Evolutionary conservation across 2,113 vertebrate species (phyloP), one percentile per base, ranked within the genome.

Genomic region (Proterorhinus semilunaris): DNA sequence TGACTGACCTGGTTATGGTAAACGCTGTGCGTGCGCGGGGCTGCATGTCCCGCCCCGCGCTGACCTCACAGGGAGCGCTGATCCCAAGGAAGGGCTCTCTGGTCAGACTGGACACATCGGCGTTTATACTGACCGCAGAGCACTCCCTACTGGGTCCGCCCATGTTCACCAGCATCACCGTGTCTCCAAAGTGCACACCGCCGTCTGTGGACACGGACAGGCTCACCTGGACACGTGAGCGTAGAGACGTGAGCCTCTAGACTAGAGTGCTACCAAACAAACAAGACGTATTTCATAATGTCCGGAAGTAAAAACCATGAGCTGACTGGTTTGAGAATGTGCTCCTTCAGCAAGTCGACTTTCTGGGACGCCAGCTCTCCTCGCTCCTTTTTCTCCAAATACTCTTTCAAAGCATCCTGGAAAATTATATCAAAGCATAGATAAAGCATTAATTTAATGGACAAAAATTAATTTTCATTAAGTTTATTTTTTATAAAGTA

Each of bases 291-390:
- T 5, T 36, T 36, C 1, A 2, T 36, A 36, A 36, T 36, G 27
- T 36, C 27, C 2, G 27, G 27, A 7, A 7, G 7, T 43, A 13
- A 5, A 54, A n/a, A 0, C 21, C 0, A 15, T 53, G 48, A 55
- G 6, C 17, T 85, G 92, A 97, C 97, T 92, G 86, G 92, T 81
- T 83, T 91, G 15, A 96, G 78, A 50, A 98, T 74, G 48, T 84
- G 90, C 21, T 92, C 75, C 70, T 89, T 92, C 7, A 97, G 85
- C 43, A 71, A 87, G 46, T 88, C 87, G 3, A 84, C 86, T 82
- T 88, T 96, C 85, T 99, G 96, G 44, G 84, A 59, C 4, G 92
- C 53, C 42, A 98, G 95, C 10, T 96, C 91, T 4, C 96, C 97
- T 66, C 79, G 90, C 7, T 93, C 92, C 75, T 88, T 94, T 83